Conservation (phyloP, 2,113 vertebrate genomes). For the Echinops telfairi region DNA sequence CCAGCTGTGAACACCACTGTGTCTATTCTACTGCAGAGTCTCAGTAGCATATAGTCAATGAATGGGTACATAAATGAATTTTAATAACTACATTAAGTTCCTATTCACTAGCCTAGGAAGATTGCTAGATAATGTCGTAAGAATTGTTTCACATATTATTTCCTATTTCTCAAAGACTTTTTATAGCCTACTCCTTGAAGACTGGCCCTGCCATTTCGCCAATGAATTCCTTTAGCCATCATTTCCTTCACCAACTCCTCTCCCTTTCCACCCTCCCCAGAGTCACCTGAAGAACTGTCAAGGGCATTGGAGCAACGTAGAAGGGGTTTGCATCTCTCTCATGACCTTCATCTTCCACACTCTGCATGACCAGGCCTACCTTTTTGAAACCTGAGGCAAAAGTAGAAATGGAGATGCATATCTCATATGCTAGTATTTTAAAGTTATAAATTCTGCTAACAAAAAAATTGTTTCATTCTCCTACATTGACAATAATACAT, state of each 20-base stretch:
- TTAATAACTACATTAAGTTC: fast-evolving
- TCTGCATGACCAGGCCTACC: not conserved
- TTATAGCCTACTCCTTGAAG: not conserved
- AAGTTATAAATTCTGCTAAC: not conserved
- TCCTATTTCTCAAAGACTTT: not conserved
- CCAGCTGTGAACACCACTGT: too few species aligned
- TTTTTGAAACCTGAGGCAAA: not conserved
- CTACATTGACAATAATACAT: not conserved
- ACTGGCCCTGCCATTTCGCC: not conserved
- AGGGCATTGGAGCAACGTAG: too few species aligned
- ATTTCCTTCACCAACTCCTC: not conserved
- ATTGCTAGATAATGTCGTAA: not conserved
- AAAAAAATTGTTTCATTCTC: not conserved
- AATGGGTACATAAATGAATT: not conserved
- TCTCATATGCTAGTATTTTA: not conserved
- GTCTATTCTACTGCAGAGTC: not conserved
- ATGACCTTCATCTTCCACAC: not conserved
- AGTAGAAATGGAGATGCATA: not conserved
- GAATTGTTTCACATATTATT: not conserved
- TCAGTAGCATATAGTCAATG: not conserved
- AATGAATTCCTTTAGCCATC: not conserved
- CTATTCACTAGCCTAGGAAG: not conserved
- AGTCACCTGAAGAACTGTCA: not conserved
- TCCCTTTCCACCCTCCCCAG: not conserved
- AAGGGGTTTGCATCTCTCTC: not conserved